phyloP scores from a whole-genome alignment of 1,140 invertebrate species.

The Heliconius himera region DNA sequence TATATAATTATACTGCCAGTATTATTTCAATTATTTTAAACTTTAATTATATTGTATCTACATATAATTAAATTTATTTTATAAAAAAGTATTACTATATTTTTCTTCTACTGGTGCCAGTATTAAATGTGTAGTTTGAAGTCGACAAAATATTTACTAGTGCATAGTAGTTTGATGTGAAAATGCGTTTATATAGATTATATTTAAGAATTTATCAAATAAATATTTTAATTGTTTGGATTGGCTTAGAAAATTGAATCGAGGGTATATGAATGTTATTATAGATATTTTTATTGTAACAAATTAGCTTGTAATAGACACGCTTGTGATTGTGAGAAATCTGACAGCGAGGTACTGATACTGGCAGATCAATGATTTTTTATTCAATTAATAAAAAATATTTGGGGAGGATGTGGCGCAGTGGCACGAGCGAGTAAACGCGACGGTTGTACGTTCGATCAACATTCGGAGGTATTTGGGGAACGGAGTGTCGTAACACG shows the following conservation, averaged over 20 bases:
- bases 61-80: not conserved
- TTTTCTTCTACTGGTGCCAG: not conserved
- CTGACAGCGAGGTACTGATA: too few species aligned
- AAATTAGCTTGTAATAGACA: not conserved
- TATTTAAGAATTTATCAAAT: slow-evolving; percentile 2
- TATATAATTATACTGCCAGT: not conserved
- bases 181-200: slow-evolving; percentile 25
- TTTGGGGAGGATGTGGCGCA: too few species aligned
- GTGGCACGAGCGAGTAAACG: too few species aligned
- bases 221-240: not conserved
- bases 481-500: too few species aligned
- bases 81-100: not conserved
- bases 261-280: slow-evolving; percentile 7
- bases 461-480: too few species aligned
- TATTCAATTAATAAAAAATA: too few species aligned
- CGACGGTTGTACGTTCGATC: too few species aligned
- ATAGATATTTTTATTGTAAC: not conserved
- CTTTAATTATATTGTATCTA: not conserved
- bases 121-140: slow-evolving; percentile 5
- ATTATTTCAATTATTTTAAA: too few species aligned
- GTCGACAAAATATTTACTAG: not conserved
- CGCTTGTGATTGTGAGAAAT: not conserved
- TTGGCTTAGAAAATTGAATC: not conserved
- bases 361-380: too few species aligned
- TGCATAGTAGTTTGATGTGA: slow-evolving; percentile 12